These are phyloP conservation scores for Lerista edwardsae DNA, from an alignment of 2,797 vertebrate species.

Conservation along the genomic window DNA sequence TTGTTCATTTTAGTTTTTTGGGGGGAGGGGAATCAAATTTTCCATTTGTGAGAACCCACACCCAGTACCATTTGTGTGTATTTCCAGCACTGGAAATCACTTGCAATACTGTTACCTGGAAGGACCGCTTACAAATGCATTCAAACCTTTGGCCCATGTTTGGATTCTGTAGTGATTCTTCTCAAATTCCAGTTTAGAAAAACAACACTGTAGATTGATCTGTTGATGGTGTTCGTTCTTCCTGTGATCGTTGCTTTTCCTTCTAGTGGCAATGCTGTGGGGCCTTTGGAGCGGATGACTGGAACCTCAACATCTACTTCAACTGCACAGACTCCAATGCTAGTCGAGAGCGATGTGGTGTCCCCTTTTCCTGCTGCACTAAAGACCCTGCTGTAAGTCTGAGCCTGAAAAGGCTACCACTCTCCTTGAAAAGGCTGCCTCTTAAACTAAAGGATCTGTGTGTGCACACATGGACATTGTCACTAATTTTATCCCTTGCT, in stretches of 20 bases:
- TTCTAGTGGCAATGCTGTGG: constrained; percentile 98
- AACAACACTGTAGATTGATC: neutral
- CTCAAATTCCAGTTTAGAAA: neutral
- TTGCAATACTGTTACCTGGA: neutral
- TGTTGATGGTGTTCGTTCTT: constrained; percentile 19
- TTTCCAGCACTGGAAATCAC: neutral
- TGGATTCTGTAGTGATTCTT: neutral
- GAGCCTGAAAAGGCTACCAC: neutral
- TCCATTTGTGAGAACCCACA: neutral
- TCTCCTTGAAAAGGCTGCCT: neutral
- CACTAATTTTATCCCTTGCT: neutral
- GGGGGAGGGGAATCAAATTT: neutral
- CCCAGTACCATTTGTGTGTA: neutral
- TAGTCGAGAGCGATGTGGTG: constrained; percentile 95
- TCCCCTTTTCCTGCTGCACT: constrained; percentile 98
- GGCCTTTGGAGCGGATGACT: constrained; percentile 95
- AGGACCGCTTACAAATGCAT: neutral
- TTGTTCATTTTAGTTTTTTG: neutral
- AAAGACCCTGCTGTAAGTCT: constrained; percentile 95
- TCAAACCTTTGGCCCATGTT: neutral
- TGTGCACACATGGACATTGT: neutral
- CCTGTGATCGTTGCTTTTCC: constrained; percentile 30
- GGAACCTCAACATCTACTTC: constrained; percentile 99
- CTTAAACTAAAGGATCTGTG: neutral
- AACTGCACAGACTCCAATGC: constrained; percentile 99